Evolutionary conservation across 2,113 vertebrate genomes (phyloP).

Genomic region (Athene noctua): DNA sequence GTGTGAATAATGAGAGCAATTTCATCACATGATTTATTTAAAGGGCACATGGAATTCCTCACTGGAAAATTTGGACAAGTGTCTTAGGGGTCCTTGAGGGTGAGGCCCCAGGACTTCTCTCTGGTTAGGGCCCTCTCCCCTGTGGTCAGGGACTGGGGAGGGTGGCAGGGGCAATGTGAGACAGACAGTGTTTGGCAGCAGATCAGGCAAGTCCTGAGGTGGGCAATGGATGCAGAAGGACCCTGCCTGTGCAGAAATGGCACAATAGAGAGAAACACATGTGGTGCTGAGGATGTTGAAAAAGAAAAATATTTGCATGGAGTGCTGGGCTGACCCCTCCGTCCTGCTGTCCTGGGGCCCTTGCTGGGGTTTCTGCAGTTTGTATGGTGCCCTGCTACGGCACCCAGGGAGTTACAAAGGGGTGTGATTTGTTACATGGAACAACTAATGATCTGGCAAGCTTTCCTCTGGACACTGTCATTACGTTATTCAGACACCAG

Average conservation of each 20-base stretch:
- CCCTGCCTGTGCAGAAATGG: not conserved
- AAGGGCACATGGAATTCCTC: not conserved
- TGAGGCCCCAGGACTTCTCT: not conserved
- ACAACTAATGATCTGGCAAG: not conserved
- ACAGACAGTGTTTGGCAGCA: not conserved
- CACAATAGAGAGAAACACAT: not conserved
- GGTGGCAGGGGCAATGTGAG: not conserved
- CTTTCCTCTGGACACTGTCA: not conserved
- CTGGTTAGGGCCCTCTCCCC: not conserved
- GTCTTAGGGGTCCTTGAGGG: not conserved
- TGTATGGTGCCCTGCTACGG: not conserved
- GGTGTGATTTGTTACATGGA: not conserved
- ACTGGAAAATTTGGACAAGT: not conserved
- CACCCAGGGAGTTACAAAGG: not conserved
- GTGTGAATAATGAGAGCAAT: not conserved
- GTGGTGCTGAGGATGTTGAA: not conserved
- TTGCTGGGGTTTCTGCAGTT: not conserved
- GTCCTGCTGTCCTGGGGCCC: no score
- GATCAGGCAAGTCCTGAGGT: rapidly evolving
- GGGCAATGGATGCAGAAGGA: not conserved
- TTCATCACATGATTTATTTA: not conserved
- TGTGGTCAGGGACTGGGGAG: not conserved
- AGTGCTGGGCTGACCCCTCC: not conserved
- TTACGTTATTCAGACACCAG: not conserved
- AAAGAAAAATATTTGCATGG: not conserved